phyloP scores from a whole-genome alignment of 2,888 invertebrate genomes.

The Brenthis daphne region DNA sequence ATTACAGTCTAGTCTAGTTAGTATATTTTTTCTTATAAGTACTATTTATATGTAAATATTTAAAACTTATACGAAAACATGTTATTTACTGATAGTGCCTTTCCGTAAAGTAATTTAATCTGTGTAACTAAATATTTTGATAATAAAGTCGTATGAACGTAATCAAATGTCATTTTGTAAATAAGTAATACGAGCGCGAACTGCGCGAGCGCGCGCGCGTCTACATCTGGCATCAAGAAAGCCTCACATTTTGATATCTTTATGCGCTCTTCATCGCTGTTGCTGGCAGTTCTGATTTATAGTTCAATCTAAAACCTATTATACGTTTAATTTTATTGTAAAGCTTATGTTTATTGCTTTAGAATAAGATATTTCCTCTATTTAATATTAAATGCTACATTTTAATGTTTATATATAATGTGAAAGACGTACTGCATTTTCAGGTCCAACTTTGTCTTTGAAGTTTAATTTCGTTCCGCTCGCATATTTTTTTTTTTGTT shows the following conservation, averaged over 20 bases:
- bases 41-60: too few species aligned
- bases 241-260: constrained; percentile 26
- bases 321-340: constrained; percentile 11
- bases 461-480: too few species aligned
- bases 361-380: background rate
- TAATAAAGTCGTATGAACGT: background rate
- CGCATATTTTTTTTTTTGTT: too few species aligned
- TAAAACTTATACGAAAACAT: too few species aligned
- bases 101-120: too few species aligned
- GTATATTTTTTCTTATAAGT: too few species aligned
- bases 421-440: background rate
- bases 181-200: constrained; percentile 5
- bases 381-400: background rate
- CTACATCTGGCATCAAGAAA: constrained; percentile 22
- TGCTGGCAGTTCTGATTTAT: constrained; percentile 23
- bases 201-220: constrained; percentile 11
- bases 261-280: constrained; percentile 21
- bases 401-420: background rate
- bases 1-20: too few species aligned
- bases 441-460: too few species aligned
- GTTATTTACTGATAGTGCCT: too few species aligned
- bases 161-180: constrained; percentile 3
- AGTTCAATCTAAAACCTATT: constrained; percentile 14
- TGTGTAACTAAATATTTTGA: background rate
- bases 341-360: constrained; percentile 2